Evolutionary conservation across 2,797 vertebrate genomes (phyloP).

Genomic region (Myotis vivesi): DNA sequence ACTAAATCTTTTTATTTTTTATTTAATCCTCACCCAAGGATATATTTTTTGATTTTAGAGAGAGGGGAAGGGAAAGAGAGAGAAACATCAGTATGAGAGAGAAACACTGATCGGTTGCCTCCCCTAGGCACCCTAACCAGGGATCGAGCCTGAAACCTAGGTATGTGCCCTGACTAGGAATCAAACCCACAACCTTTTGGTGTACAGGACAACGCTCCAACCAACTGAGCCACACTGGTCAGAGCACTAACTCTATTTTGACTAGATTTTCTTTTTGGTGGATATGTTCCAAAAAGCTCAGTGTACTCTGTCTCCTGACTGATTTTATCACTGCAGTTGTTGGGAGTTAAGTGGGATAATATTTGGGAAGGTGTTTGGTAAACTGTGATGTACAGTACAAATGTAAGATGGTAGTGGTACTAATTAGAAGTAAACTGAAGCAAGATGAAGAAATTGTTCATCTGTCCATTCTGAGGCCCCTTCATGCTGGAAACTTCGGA

Average conservation of each 20-base stretch:
- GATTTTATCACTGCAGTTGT: conserved; percentile 24
- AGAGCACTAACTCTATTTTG: background rate
- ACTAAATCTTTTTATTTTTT: background rate
- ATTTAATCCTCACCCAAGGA: background rate
- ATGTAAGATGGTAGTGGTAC: background rate
- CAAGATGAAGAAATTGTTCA: background rate
- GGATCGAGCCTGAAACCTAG: background rate
- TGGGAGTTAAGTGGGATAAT: conserved; percentile 14
- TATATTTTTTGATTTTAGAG: background rate
- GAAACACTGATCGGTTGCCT: background rate
- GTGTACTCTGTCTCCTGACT: background rate
- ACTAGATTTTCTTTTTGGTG: background rate
- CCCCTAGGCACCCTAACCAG: background rate
- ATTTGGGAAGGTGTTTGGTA: conserved; percentile 37
- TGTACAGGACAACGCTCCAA: background rate
- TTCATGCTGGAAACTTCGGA: background rate
- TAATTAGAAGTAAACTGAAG: background rate
- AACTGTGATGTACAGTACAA: conserved; percentile 11
- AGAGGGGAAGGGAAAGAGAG: background rate
- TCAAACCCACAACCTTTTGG: background rate
- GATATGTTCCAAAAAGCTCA: background rate
- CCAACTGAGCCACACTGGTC: background rate
- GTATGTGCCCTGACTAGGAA: background rate
- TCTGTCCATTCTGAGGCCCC: background rate
- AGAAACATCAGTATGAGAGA: background rate